A percentile compares a stretch with the other conserved stretches of the same genome.
These are phyloP conservation scores for Cotesia chilonis DNA, from an alignment of 1,140 invertebrate species.

Conservation along the genomic window DNA sequence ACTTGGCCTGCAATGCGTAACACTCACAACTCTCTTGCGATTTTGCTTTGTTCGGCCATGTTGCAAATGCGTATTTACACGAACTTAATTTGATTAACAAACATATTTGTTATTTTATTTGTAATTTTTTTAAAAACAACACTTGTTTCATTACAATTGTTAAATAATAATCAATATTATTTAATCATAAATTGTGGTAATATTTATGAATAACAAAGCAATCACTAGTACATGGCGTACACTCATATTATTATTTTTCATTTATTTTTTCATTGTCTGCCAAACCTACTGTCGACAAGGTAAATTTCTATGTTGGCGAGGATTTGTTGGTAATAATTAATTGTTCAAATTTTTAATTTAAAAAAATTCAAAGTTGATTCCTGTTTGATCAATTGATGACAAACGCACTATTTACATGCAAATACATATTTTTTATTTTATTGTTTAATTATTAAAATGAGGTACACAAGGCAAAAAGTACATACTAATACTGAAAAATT, in stretches of 20 bases:
- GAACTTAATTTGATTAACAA: background rate
- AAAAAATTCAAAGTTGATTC: too few relatives aligned
- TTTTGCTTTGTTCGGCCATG: slow-evolving; percentile 40
- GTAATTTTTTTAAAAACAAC: too few relatives aligned
- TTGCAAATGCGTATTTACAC: slow-evolving; percentile 42
- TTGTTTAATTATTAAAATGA: too few relatives aligned
- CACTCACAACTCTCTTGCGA: slow-evolving; percentile 23
- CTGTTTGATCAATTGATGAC: too few relatives aligned
- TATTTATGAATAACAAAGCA: slow-evolving; percentile 3
- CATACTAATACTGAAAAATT: too few relatives aligned
- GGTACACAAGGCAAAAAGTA: too few relatives aligned
- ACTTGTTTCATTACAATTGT: too few relatives aligned
- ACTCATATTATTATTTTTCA: background rate
- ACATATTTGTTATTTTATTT: too few relatives aligned
- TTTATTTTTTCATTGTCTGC: background rate
- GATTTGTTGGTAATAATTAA: background rate
- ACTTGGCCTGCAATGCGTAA: slow-evolving; percentile 15
- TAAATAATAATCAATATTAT: too few relatives aligned
- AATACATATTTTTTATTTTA: too few relatives aligned
- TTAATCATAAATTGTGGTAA: background rate
- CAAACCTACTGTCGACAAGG: background rate
- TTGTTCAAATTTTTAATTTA: too few relatives aligned
- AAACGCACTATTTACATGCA: too few relatives aligned
- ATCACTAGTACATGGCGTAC: slow-evolving; percentile 14
- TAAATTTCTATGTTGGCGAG: background rate